Evolutionary conservation across 2,888 invertebrate species (phyloP), one percentile per base, ranked within the genome.

Genomic region (Trichogramma evanescens): DNA sequence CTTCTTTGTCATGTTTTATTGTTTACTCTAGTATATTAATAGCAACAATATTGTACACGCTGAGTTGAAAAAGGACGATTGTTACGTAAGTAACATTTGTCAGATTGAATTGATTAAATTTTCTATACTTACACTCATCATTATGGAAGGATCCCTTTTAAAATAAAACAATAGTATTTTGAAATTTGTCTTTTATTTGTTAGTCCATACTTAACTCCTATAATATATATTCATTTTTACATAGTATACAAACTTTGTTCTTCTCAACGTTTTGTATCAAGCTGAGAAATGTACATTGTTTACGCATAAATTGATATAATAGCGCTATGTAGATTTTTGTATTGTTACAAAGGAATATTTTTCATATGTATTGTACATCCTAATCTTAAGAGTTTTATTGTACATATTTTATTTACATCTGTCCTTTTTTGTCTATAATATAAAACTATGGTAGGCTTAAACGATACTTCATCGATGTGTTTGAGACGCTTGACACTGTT

Each of bases 201-300:
- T 62, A 58, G 42, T 53, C 56, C 49, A 53, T 44, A 55, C 53
- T 55, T 56, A 58, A 54, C 58, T 56, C 26, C 54, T 61, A 61
- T 61, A 58, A 54, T 61, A 41, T 58, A 13, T 13, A 13, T 13
- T 13, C 13, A 58, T 62, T 62, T 62, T 62, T 62, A 62, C 62
- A 62, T 52, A 58, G 58, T 62, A 55, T 62, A 62, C 62, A 62
- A 62, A 62, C 52, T 58, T 58, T 52, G 58, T 58, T 62, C 58
- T 49, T 56, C 41, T 49, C 10, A 44, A 26, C 50, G 50, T 58
- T 55, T 54, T 42, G 43, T 50, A 26, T 40, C 44, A 56, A 54
- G 49, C 54, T 54, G 4, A 41, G 10, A 8, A 50, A 54, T 57
- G 57, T 54, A 61, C n/a, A 53, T 40, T 7, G 10, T 44, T 56